Conservation (phyloP, 2,797 vertebrate species). For the Esox lucius region DNA sequence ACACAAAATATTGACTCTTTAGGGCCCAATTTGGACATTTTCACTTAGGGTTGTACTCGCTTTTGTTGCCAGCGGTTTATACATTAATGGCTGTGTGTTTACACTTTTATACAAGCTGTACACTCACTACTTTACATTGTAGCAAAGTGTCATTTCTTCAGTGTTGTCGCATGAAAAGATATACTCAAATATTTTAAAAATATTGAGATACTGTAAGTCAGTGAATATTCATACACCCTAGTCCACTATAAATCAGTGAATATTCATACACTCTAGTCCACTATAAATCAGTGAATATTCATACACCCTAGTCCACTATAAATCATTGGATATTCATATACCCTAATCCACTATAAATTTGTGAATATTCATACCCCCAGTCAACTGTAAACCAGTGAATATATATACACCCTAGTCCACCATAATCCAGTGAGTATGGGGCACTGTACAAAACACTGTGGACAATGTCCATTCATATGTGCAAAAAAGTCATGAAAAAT, state of each 20-base stretch:
- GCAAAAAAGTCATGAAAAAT: not conserved
- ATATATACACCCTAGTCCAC: slow-evolving; percentile 57
- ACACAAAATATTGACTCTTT: too few relatives aligned
- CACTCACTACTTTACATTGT: too few relatives aligned
- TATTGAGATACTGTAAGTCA: slow-evolving; percentile 88
- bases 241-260: not conserved
- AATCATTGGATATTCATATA: not conserved
- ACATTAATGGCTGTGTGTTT: too few relatives aligned
- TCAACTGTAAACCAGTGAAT: not conserved
- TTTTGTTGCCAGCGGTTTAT: too few relatives aligned
- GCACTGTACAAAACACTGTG: not conserved
- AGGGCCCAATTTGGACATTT: too few relatives aligned
- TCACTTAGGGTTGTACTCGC: too few relatives aligned
- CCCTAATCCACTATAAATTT: too few relatives aligned
- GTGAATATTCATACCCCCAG: too few relatives aligned
- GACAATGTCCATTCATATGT: not conserved
- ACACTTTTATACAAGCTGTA: too few relatives aligned
- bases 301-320: not conserved
- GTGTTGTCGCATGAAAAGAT: too few relatives aligned
- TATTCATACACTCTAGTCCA: not conserved
- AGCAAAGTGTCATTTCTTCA: too few relatives aligned
- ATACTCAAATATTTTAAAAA: too few relatives aligned
- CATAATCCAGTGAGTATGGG: not conserved
- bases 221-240: slow-evolving; percentile 77
- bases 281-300: not conserved